A percentile compares a stretch with the other conserved stretches of the same genome.
Conservation (phyloP, 92 coral and sea anemone species). For the Parazoanthus swiftii region DNA sequence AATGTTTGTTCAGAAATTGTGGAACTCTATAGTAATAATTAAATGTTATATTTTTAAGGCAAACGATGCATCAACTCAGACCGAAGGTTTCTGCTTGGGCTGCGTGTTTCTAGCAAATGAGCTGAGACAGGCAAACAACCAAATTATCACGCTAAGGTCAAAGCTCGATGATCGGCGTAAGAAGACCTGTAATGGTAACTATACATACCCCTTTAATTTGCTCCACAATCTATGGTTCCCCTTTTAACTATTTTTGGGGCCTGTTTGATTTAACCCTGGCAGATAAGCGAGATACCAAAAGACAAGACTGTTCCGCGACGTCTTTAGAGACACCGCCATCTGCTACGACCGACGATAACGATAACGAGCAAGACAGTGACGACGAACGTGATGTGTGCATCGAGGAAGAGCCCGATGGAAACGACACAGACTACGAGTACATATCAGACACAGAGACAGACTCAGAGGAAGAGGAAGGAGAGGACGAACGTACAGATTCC, state of each 20-base stretch:
- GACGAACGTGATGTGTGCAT: conserved; percentile 26
- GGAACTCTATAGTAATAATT: neutral
- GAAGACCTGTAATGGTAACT: neutral
- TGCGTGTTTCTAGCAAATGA: neutral
- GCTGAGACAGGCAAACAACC: conserved; percentile 10
- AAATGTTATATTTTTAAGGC: neutral
- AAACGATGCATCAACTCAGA: neutral
- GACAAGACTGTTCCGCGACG: neutral
- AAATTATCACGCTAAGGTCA: neutral
- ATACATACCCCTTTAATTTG: neutral
- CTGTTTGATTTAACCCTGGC: neutral
- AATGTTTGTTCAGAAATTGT: neutral
- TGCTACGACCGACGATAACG: no score
- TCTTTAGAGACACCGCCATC: no score
- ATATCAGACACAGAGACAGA: conserved; percentile 43
- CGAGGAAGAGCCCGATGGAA: conserved; percentile 49
- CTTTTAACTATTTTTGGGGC: neutral
- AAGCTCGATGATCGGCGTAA: neutral
- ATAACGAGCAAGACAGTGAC: conserved; percentile 14
- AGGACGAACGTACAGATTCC: neutral
- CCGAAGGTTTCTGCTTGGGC: conserved; percentile 3
- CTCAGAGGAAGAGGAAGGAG: conserved; percentile 41
- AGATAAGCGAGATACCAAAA: neutral
- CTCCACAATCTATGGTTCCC: no score
- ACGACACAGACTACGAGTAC: conserved; percentile 9